Evolutionary conservation across 1,140 invertebrate genomes (phyloP).

Genomic region (Zaprionus davidi): DNA sequence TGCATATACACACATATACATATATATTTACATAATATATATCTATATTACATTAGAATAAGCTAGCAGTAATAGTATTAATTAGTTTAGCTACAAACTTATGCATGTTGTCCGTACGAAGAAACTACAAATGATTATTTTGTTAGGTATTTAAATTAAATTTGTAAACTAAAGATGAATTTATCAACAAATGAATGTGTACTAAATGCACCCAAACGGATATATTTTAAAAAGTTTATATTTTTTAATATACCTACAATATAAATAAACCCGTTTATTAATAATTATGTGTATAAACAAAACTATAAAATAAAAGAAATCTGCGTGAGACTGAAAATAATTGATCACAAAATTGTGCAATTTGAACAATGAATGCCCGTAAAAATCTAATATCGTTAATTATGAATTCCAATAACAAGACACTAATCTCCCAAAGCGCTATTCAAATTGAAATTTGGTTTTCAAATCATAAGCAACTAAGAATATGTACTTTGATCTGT

Average conservation of each 20-base stretch:
- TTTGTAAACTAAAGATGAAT: conserved; percentile 76
- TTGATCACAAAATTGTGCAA: conserved; percentile 50
- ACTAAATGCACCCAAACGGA: conserved; percentile 57
- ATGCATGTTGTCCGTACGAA: conserved; percentile 45
- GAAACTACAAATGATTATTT: conserved; percentile 53
- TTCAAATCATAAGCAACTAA: conserved; percentile 23
- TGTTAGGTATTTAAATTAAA: conserved; percentile 70
- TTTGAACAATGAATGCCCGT: conserved; percentile 47
- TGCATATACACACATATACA: conserved; percentile 59
- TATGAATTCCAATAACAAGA: conserved; percentile 40
- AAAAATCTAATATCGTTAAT: conserved; percentile 41
- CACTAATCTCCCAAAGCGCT: conserved; percentile 54
- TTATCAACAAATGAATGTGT: conserved; percentile 70
- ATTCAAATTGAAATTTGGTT: conserved; percentile 51
- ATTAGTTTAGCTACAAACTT: conserved; percentile 58
- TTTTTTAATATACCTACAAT: conserved; percentile 53
- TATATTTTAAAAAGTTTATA: conserved; percentile 75
- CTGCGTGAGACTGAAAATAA: conserved; percentile 68
- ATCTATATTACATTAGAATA: conserved; percentile 40
- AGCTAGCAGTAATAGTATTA: conserved; percentile 67
- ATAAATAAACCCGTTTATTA: conserved; percentile 35
- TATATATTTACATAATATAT: conserved; percentile 50
- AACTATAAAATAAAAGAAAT: conserved; percentile 49
- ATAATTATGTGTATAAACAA: conserved; percentile 42
- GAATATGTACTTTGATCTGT: conserved; percentile 11